phyloP scores from a whole-genome alignment of 1,140 invertebrate genomes.

The Trichoplusia ni region DNA sequence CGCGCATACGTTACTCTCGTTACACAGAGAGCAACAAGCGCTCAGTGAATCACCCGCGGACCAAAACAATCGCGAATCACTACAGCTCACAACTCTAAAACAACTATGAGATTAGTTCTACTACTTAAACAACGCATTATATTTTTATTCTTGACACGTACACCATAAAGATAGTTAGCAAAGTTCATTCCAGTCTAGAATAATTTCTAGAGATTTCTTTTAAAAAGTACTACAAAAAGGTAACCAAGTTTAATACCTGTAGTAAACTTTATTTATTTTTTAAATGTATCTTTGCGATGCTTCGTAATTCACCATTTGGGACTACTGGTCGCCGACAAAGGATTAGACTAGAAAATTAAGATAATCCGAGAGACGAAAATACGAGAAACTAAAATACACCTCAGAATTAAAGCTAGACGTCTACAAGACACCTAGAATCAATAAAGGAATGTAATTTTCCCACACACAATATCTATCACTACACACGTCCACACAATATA shows the following conservation, averaged over 20 bases:
- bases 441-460: not conserved
- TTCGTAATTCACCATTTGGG: not conserved
- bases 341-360: not conserved
- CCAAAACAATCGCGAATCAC: not conserved
- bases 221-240: slow-evolving; percentile 7
- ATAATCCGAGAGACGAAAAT: not conserved
- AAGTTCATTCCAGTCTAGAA: slow-evolving; percentile 3
- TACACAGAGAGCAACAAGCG: slow-evolving; percentile 8
- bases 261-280: not conserved
- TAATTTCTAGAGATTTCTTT: not conserved
- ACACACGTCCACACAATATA: slow-evolving; percentile 4
- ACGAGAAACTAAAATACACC: not conserved
- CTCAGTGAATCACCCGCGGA: slow-evolving; percentile 13
- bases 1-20: slow-evolving; percentile 4
- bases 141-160: not conserved
- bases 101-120: too few relatives aligned
- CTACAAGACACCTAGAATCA: too few relatives aligned
- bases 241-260: not conserved
- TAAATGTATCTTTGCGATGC: not conserved
- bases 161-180: slow-evolving; percentile 6
- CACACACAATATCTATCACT: slow-evolving; percentile 2
- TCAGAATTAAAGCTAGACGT: too few relatives aligned
- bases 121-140: too few relatives aligned
- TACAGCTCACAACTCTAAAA: slow-evolving; percentile 3
- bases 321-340: not conserved